Conservation (phyloP, 1,140 invertebrate genomes). For the Heliconius melpomene region DNA sequence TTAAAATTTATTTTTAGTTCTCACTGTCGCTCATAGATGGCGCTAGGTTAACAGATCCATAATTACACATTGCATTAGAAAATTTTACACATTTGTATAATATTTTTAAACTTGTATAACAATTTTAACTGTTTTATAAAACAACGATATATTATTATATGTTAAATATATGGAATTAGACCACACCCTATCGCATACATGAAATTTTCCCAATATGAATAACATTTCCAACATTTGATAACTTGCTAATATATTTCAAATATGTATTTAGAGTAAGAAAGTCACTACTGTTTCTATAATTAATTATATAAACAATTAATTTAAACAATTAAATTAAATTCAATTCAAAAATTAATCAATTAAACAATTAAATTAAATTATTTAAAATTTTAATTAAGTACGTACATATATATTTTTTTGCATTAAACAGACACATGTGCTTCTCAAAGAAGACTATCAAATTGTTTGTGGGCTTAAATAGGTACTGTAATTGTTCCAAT, state of each 20-base stretch:
- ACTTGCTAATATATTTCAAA: background rate
- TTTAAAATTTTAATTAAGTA: background rate
- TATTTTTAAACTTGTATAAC: background rate
- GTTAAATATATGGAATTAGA: background rate
- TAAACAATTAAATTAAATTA: too few relatives aligned
- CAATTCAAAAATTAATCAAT: background rate
- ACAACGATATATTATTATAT: background rate
- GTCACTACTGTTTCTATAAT: background rate
- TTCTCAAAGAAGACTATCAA: constrained; percentile 23
- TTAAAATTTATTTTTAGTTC: background rate
- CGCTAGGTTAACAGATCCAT: background rate
- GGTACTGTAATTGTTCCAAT: constrained; percentile 66
- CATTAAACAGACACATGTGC: background rate
- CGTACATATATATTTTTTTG: background rate
- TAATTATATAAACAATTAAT: background rate
- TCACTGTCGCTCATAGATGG: constrained; percentile 7
- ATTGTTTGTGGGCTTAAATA: constrained; percentile 39
- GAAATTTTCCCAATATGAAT: background rate
- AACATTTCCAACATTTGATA: background rate
- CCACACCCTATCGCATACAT: background rate
- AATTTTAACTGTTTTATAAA: background rate
- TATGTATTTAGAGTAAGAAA: background rate
- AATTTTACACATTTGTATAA: background rate
- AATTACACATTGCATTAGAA: background rate
- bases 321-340: too few relatives aligned